These are phyloP conservation scores for Harpalus rufipes DNA, from an alignment of 2,888 invertebrate species.

Conservation along the genomic window DNA sequence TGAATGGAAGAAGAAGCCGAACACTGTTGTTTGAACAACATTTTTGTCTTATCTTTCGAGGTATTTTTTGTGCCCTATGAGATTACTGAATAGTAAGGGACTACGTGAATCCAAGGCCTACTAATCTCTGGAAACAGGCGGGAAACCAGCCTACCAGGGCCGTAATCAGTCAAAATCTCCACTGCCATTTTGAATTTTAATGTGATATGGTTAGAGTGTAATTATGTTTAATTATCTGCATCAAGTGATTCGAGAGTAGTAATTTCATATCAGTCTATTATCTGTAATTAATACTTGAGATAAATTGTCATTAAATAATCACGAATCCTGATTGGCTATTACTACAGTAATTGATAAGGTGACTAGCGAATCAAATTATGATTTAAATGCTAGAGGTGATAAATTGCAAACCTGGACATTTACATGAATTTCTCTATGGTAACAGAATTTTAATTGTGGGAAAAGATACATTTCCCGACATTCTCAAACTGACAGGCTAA, in stretches of 20 bases:
- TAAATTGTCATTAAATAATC: conserved; percentile 36
- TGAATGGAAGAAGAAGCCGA: conserved; percentile 1
- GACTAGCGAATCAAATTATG: conserved; percentile 29
- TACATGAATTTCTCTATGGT: too few relatives aligned
- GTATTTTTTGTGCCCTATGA: conserved; percentile 43
- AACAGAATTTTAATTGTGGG: too few relatives aligned
- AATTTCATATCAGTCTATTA: conserved; percentile 32
- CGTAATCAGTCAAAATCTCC: conserved; percentile 8
- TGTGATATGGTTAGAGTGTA: conserved; percentile 15
- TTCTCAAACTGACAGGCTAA: too few relatives aligned
- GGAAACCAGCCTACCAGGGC: conserved; percentile 9
- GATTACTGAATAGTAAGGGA: conserved; percentile 21
- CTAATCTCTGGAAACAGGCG: conserved; percentile 14
- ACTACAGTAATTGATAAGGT: conserved; percentile 23
- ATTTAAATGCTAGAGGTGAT: conserved; percentile 13
- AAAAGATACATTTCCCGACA: too few relatives aligned
- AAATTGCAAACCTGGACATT: neutral
- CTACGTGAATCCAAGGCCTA: conserved; percentile 12
- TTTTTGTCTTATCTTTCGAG: conserved; percentile 38
- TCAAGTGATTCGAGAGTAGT: conserved; percentile 7
- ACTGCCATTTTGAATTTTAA: conserved; percentile 39
- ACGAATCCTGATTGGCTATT: conserved; percentile 23
- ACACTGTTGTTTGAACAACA: conserved; percentile 18
- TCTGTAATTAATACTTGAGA: conserved; percentile 36
- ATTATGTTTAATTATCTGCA: conserved; percentile 29